Evolutionary conservation across 35 echinoderm and acorn worm species (phyloP).

Genomic region (Ptychodera flava): DNA sequence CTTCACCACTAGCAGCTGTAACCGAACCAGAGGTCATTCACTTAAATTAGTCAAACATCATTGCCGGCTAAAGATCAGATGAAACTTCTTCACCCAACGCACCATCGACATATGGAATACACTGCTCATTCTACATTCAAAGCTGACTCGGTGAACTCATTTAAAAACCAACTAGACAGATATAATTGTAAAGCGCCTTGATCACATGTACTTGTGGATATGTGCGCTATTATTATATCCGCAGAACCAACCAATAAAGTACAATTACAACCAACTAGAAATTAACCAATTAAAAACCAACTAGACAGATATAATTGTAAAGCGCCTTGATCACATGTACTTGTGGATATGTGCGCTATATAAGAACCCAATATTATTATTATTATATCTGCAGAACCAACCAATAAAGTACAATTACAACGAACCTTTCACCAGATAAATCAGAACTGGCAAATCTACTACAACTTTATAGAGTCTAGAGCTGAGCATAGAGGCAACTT

Average conservation of each 20-base stretch:
- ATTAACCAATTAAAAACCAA: too few species aligned
- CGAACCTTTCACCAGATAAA: neutral
- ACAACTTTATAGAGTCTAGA: neutral
- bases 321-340: too few species aligned
- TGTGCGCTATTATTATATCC: too few species aligned
- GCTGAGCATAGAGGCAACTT: neutral
- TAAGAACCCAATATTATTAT: too few species aligned
- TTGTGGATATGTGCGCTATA: too few species aligned
- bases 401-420: neutral
- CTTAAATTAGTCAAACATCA: neutral
- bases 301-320: too few species aligned
- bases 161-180: conserved; percentile 26
- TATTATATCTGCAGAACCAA: neutral
- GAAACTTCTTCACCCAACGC: conserved; percentile 24
- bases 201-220: too few species aligned
- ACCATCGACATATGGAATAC: conserved; percentile 35
- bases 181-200: too few species aligned
- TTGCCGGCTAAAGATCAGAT: conserved; percentile 14
- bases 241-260: too few species aligned
- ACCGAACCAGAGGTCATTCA: neutral
- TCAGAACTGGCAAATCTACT: neutral
- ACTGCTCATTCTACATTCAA: neutral
- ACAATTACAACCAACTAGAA: too few species aligned
- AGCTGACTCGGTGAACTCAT: conserved; percentile 5
- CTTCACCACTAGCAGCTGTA: neutral